Conservation (phyloP, 2,888 invertebrate genomes). For the Drosophila anomelani region DNA sequence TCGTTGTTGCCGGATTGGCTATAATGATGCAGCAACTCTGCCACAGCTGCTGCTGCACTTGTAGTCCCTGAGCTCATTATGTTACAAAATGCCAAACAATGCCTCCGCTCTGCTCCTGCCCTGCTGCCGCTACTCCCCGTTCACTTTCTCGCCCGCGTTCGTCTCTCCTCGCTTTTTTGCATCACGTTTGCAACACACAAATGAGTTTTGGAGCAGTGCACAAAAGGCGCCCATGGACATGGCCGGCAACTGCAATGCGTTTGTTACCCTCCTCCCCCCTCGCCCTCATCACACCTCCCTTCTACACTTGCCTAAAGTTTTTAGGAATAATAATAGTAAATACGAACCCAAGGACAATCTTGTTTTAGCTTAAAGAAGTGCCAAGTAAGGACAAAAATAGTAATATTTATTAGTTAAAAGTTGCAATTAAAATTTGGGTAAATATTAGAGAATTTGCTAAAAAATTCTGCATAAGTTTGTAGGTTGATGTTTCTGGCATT, state of each 20-base stretch:
- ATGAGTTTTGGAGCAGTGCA: slow-evolving; percentile 72
- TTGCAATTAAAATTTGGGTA: too few relatives aligned
- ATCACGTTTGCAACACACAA: slow-evolving; percentile 49
- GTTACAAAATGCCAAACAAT: slow-evolving; percentile 82
- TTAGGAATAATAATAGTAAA: neutral
- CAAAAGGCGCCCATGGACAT: slow-evolving; percentile 73
- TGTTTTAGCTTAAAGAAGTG: too few relatives aligned
- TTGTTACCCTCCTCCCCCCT: slow-evolving; percentile 24
- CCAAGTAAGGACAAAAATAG: too few relatives aligned
- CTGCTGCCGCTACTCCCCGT: neutral
- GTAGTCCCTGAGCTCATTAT: slow-evolving; percentile 82
- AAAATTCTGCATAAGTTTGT: too few relatives aligned
- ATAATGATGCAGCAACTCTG: slow-evolving; percentile 51
- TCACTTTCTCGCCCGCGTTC: slow-evolving; percentile 5
- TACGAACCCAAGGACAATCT: too few relatives aligned
- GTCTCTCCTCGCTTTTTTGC: slow-evolving; percentile 22
- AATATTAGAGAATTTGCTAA: too few relatives aligned
- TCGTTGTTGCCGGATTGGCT: slow-evolving; percentile 57
- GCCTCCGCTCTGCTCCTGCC: slow-evolving; percentile 43
- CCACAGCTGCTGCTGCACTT: slow-evolving; percentile 66
- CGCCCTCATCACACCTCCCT: slow-evolving; percentile 2
- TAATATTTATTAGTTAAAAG: too few relatives aligned
- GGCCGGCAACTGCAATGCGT: slow-evolving; percentile 69
- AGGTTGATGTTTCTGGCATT: too few relatives aligned
- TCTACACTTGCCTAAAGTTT: slow-evolving; percentile 12